phyloP scores from a whole-genome alignment of 2,113 vertebrate genomes.

The Paraplagusia blochii region DNA sequence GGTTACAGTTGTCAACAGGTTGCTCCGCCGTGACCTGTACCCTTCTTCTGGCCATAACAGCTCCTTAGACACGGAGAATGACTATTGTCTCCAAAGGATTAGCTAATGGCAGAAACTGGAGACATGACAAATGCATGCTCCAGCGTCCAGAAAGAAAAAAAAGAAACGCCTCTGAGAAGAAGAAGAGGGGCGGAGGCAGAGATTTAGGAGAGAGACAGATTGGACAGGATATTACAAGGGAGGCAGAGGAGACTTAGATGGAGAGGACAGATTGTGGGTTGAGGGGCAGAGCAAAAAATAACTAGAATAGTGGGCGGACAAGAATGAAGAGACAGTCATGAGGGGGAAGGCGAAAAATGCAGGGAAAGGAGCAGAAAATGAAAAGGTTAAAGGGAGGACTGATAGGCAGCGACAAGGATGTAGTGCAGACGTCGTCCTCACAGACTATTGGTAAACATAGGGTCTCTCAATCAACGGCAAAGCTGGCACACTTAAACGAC shows the following conservation, averaged over 20 bases:
- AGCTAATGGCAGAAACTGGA: conserved; percentile 60
- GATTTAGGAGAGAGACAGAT: conserved; percentile 19
- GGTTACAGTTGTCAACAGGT: conserved; percentile 76
- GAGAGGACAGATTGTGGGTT: conserved; percentile 44
- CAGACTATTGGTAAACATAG: conserved; percentile 39
- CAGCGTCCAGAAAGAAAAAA: conserved; percentile 43
- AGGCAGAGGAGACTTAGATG: conserved; percentile 27
- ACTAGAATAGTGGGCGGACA: conserved; percentile 39
- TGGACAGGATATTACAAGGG: conserved; percentile 41
- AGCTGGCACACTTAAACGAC: conserved; percentile 14
- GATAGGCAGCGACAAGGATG: conserved; percentile 6
- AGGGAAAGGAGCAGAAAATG: conserved; percentile 11
- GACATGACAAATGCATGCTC: conserved; percentile 34
- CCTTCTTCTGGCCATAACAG: conserved; percentile 83
- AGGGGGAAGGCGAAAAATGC: conserved; percentile 42
- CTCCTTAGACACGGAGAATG: conserved; percentile 81
- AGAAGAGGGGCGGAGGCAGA: conserved; percentile 28
- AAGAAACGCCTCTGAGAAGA: conserved; percentile 42
- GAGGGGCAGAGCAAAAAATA: conserved; percentile 22
- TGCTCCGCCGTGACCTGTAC: conserved; percentile 82
- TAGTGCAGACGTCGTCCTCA: conserved; percentile 17
- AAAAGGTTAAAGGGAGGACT: conserved; percentile 5
- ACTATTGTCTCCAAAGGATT: conserved; percentile 83
- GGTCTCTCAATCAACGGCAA: conserved; percentile 47
- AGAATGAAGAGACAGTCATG: conserved; percentile 39